Evolutionary conservation across 2,888 invertebrate genomes (phyloP).

Genomic region (Netelia fuscicornis): DNA sequence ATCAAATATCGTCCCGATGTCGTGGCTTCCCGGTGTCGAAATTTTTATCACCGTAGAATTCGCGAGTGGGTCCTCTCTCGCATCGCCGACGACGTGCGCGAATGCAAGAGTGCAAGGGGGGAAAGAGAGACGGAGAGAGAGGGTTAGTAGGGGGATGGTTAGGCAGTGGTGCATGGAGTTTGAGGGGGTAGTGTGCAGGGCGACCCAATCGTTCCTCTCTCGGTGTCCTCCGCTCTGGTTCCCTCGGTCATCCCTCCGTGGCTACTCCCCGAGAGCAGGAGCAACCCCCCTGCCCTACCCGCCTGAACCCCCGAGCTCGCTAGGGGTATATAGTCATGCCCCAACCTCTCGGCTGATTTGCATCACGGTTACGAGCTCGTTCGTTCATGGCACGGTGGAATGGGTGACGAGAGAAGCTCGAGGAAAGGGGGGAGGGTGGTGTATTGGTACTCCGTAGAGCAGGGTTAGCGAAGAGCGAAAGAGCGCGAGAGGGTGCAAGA

Average conservation of each 20-base stretch:
- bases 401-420: constrained; percentile 54
- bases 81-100: constrained; percentile 5
- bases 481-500: constrained; percentile 60
- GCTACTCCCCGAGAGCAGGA: constrained; percentile 39
- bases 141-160: constrained; percentile 29
- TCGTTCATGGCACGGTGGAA: constrained; percentile 74
- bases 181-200: constrained; percentile 57
- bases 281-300: constrained; percentile 68
- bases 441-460: constrained; percentile 44
- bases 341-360: constrained; percentile 78
- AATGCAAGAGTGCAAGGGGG: constrained; percentile 25
- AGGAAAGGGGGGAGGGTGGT: constrained; percentile 58
- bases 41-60: constrained; percentile 64
- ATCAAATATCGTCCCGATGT: constrained; percentile 40
- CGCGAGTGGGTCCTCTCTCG: constrained; percentile 47
- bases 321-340: constrained; percentile 66
- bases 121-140: not conserved
- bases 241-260: constrained; percentile 51
- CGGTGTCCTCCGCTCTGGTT: constrained; percentile 64
- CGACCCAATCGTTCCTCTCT: constrained; percentile 67
- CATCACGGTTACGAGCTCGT: constrained; percentile 82
- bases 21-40: constrained; percentile 59
- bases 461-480: constrained; percentile 63
- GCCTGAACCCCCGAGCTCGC: too few species aligned
- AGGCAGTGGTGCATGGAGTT: constrained; percentile 33